phyloP scores from a whole-genome alignment of 2,113 vertebrate genomes.

The Brachirus orientalis region DNA sequence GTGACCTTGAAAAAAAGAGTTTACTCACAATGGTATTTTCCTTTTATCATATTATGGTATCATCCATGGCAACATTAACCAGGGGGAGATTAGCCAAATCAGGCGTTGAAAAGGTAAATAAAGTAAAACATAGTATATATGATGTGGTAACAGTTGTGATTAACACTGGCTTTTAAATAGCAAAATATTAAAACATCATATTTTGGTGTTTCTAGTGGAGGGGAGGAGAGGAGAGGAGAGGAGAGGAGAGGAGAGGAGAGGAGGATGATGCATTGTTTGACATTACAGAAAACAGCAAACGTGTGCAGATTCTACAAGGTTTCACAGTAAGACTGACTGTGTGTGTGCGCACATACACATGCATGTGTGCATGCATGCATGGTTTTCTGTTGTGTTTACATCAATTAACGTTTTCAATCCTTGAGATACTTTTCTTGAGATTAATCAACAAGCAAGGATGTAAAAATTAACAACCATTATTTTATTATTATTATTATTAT shows the following conservation, averaged over 20 bases:
- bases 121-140: background rate
- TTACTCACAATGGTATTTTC: no score
- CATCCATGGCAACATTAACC: conserved; percentile 24
- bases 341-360: background rate
- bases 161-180: background rate
- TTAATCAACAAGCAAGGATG: no score
- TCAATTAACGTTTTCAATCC: no score
- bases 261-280: conserved; percentile 81
- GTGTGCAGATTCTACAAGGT: conserved; percentile 56
- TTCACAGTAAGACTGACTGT: conserved; percentile 7
- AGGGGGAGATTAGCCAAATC: conserved; percentile 9
- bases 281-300: conserved; percentile 58
- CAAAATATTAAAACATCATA: background rate
- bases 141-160: background rate
- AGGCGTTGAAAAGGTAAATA: no score
- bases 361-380: background rate
- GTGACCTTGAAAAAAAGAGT: no score
- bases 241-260: conserved; percentile 76
- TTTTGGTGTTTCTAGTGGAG: background rate
- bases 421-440: no score
- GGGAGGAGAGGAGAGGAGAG: conserved; percentile 39
- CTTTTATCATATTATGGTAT: no score
- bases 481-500: no score
- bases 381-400: background rate
- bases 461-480: no score